Evolutionary conservation across 2,113 vertebrate genomes (phyloP).

Genomic region (Saimiri boliviensis): DNA sequence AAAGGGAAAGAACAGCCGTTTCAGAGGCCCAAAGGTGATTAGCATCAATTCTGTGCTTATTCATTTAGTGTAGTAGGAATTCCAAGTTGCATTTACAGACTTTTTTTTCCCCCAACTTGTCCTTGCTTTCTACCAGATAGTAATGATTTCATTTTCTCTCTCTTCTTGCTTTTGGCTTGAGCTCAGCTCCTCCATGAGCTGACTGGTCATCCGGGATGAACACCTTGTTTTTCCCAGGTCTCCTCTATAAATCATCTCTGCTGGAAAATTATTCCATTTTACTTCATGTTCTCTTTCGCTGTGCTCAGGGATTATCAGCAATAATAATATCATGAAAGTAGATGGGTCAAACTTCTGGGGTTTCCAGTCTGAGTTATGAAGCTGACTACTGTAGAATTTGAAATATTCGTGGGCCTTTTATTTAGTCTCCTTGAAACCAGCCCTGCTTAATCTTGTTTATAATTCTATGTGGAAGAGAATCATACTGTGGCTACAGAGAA

Average conservation of each 20-base stretch:
- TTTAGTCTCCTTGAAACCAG: not conserved
- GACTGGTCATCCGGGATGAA: rapidly evolving
- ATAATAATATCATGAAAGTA: not conserved
- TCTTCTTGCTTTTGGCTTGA: not conserved
- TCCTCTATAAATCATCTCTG: not conserved
- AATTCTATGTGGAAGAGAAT: not conserved
- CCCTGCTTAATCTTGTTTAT: not conserved
- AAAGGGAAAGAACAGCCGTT: not conserved
- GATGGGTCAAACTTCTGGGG: not conserved
- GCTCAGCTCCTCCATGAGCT: not conserved
- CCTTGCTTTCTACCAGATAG: not conserved
- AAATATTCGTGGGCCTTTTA: not conserved
- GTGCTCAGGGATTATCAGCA: not conserved
- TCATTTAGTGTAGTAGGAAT: conserved; percentile 48
- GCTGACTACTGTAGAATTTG: not conserved
- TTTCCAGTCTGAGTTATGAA: not conserved
- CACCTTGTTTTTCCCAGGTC: not conserved
- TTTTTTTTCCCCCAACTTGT: not conserved
- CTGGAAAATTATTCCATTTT: not conserved
- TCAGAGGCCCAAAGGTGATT: not conserved
- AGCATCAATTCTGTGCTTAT: not conserved
- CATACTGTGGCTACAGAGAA: not conserved
- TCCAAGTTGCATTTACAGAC: not conserved
- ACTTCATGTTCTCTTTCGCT: not conserved
- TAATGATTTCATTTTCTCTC: rapidly evolving